These are phyloP conservation scores for Pocillopora verrucosa DNA, from an alignment of 64 coral and sea anemone species.

Conservation along the genomic window DNA sequence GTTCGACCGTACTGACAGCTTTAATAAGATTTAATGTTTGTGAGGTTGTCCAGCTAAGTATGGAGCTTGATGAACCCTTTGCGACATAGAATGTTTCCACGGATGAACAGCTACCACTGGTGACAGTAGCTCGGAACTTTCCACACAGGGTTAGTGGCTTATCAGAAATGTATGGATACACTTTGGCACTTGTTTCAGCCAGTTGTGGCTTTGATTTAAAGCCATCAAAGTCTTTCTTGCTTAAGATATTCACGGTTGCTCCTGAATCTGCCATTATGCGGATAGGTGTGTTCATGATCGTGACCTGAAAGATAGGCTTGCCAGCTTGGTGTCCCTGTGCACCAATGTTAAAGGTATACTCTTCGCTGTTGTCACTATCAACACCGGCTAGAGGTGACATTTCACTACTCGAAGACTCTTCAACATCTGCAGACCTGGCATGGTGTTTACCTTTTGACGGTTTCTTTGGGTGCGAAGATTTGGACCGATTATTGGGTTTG, in stretches of 20 bases:
- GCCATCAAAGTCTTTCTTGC: constrained; percentile 40
- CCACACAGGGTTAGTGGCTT: constrained; percentile 51
- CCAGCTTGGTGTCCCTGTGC: constrained; percentile 15
- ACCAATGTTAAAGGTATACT: constrained; percentile 24
- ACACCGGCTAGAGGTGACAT: neutral
- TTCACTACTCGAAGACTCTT: neutral
- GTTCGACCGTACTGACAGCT: constrained; percentile 47
- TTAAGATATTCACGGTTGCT: constrained; percentile 67
- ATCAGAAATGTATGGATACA: constrained; percentile 47
- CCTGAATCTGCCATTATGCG: constrained; percentile 63
- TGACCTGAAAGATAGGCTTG: constrained; percentile 48
- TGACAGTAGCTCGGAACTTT: constrained; percentile 26
- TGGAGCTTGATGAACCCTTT: constrained; percentile 44
- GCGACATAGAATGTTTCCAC: constrained; percentile 55
- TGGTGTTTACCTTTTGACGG: no score
- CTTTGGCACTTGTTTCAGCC: constrained; percentile 28
- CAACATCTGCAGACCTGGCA: no score
- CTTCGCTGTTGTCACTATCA: constrained; percentile 39
- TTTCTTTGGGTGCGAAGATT: no score
- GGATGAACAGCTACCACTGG: constrained; percentile 31
- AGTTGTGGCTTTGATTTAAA: constrained; percentile 57
- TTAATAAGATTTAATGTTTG: constrained; percentile 65
- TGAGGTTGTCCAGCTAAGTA: constrained; percentile 52
- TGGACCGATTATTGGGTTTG: no score
- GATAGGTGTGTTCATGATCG: constrained; percentile 25